A percentile compares a stretch with the other conserved stretches of the same genome.
Evolutionary conservation across 2,113 vertebrate species (phyloP).

Genomic region (Azemiops feae): DNA sequence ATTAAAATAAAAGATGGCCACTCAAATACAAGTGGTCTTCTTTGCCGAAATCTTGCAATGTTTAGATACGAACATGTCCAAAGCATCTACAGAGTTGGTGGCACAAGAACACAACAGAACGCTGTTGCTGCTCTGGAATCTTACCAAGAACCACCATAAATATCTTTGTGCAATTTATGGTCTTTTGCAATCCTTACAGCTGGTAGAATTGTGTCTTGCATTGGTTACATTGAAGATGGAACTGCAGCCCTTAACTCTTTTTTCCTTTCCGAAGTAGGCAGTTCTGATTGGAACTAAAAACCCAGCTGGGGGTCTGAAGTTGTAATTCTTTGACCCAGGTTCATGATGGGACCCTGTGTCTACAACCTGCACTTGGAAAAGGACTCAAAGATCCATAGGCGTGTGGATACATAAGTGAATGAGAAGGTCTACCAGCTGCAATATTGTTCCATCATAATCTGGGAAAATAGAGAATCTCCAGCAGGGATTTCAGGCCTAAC

Average conservation of each 20-base stretch:
- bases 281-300: background rate
- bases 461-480: background rate
- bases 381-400: background rate
- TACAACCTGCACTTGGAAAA: background rate
- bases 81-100: background rate
- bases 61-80: background rate
- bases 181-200: background rate
- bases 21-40: background rate
- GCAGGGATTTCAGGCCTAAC: background rate
- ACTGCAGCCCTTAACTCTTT: background rate
- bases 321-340: background rate
- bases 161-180: background rate
- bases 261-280: background rate
- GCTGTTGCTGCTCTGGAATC: background rate
- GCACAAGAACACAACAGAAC: background rate
- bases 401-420: background rate
- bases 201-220: background rate
- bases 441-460: background rate
- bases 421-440: background rate
- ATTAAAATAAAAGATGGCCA: background rate
- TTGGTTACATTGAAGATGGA: background rate
- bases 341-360: background rate
- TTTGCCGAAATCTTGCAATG: background rate
- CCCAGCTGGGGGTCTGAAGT: background rate
- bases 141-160: background rate